Percentiles rank a stretch among this genome's conserved stretches.
Conservation (phyloP, 2,113 vertebrate species). For the Dromas ardeola region DNA sequence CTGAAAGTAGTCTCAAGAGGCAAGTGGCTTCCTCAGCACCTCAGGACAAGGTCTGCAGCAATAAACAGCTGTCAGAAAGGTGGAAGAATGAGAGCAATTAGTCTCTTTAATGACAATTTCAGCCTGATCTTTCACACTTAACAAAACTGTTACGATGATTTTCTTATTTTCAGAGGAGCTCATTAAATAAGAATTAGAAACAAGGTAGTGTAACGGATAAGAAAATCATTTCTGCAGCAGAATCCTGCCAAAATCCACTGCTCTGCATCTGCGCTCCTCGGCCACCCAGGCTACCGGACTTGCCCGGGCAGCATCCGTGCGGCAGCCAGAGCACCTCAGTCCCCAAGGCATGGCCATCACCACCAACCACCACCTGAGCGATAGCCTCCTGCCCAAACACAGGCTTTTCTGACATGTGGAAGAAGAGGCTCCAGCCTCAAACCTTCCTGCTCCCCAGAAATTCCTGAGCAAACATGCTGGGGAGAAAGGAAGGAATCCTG, state of each 20-base stretch:
- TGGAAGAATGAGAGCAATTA: conserved; percentile 64
- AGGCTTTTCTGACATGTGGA: not conserved
- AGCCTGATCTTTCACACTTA: conserved; percentile 75
- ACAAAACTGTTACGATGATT: conserved; percentile 74
- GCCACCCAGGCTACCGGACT: not conserved
- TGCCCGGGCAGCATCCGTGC: fast-evolving
- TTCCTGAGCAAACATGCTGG: not conserved
- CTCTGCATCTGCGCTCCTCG: not conserved
- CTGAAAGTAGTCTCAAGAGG: not conserved
- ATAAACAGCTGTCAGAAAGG: conserved; percentile 54
- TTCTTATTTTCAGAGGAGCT: conserved; percentile 74
- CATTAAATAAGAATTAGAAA: conserved; percentile 76
- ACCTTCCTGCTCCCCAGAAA: not conserved
- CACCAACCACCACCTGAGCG: not conserved
- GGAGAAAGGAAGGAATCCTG: not conserved
- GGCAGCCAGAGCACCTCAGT: not conserved
- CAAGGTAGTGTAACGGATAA: conserved; percentile 61
- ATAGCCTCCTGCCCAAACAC: not conserved
- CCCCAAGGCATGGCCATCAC: not conserved
- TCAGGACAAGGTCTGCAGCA: conserved; percentile 21
- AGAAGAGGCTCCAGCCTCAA: not conserved
- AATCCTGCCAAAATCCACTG: conserved; percentile 9
- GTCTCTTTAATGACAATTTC: conserved; percentile 69
- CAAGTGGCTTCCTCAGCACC: not conserved
- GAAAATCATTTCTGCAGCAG: conserved; percentile 50